phyloP scores from a whole-genome alignment of 2,113 vertebrate species.

The Oncorhynchus mykiss region DNA sequence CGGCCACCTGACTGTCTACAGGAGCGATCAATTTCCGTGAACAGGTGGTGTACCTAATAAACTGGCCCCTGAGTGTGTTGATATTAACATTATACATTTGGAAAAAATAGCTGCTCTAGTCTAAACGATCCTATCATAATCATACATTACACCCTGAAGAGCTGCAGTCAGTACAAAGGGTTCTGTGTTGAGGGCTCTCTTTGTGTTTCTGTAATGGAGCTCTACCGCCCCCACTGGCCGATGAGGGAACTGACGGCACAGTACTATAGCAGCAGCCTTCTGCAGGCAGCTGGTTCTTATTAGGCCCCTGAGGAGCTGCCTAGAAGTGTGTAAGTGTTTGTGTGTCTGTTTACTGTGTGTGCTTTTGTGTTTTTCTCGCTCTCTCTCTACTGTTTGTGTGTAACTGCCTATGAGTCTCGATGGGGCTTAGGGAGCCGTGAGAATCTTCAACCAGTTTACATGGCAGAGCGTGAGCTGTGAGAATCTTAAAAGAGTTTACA shows the following conservation, averaged over 20 bases:
- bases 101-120: background rate
- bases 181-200: background rate
- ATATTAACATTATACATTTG: too few species aligned
- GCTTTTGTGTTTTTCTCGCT: background rate
- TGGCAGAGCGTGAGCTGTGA: slow-evolving; percentile 17
- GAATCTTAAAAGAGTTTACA: slow-evolving; percentile 37
- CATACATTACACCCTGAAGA: background rate
- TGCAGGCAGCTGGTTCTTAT: slow-evolving; percentile 22
- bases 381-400: slow-evolving; percentile 10
- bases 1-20: too few species aligned
- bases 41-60: too few species aligned
- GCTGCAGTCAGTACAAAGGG: background rate
- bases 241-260: background rate
- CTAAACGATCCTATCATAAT: background rate
- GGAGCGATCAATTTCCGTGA: too few species aligned
- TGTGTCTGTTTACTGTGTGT: slow-evolving; percentile 15
- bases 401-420: slow-evolving; percentile 11
- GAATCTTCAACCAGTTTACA: slow-evolving; percentile 37
- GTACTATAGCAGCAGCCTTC: background rate
- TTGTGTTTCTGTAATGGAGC: slow-evolving; percentile 9
- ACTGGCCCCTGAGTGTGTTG: too few species aligned
- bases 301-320: background rate
- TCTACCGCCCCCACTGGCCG: slow-evolving; percentile 41
- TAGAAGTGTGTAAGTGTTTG: slow-evolving; percentile 4
- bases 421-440: slow-evolving; percentile 17